A percentile compares a stretch with the other conserved stretches of the same genome.
Evolutionary conservation across 2,113 vertebrate genomes (phyloP).

Genomic region (Erythrocebus patas): DNA sequence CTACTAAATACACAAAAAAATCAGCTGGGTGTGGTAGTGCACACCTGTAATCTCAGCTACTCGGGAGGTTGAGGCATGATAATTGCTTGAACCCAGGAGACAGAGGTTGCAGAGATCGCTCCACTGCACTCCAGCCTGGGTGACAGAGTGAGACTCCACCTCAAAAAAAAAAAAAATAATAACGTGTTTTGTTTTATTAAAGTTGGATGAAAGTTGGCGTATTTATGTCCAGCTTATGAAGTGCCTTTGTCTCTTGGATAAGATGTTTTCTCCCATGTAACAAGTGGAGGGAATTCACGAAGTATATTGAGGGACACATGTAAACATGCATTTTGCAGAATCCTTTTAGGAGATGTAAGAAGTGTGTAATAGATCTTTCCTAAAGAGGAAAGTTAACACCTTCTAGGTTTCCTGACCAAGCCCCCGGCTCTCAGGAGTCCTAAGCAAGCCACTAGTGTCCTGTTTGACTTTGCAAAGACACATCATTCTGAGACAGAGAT

Average conservation of each 20-base stretch:
- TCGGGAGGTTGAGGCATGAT: no score
- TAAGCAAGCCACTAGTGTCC: background rate
- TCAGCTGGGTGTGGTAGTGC: no score
- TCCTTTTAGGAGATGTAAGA: background rate
- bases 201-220: background rate
- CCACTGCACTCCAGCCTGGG: no score
- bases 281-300: background rate
- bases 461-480: no score
- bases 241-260: no score
- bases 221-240: background rate
- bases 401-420: background rate
- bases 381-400: background rate
- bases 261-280: background rate
- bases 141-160: no score
- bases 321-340: background rate
- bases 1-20: no score
- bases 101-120: rapidly evolving
- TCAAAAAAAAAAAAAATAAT: no score
- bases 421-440: background rate
- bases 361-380: background rate
- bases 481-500: background rate
- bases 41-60: no score
- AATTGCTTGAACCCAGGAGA: no score
- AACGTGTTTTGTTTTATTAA: background rate
- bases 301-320: rapidly evolving